phyloP scores from a whole-genome alignment of 1,140 invertebrate species.

The Aporrectodea caliginosa region DNA sequence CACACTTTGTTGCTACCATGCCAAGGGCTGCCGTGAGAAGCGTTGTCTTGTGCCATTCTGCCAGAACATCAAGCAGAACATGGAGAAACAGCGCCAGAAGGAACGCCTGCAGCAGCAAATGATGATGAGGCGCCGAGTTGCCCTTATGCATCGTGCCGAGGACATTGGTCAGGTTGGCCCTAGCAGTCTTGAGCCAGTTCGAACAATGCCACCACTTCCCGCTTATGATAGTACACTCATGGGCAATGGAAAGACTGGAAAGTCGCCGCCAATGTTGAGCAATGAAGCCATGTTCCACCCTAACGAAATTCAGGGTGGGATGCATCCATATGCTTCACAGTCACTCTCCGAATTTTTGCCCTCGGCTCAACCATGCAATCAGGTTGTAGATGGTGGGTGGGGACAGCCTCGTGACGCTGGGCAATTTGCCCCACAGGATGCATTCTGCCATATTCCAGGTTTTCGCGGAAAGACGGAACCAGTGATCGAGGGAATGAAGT shows the following conservation, averaged over 20 bases:
- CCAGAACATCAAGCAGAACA: constrained; percentile 93
- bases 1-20: constrained; percentile 96
- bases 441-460: no score
- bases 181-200: background rate
- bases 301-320: no score
- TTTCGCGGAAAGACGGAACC: no score
- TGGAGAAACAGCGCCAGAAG: constrained; percentile 93
- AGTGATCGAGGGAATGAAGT: no score
- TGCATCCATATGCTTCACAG: no score
- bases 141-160: constrained; percentile 56
- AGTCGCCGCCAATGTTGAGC: background rate
- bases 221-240: no score
- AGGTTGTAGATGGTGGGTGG: no score
- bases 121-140: constrained; percentile 77
- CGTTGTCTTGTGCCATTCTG: constrained; percentile 99
- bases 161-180: background rate
- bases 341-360: no score
- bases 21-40: constrained; percentile 87
- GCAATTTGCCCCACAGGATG: no score
- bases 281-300: background rate
- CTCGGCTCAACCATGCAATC: no score
- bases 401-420: no score
- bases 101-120: constrained; percentile 84
- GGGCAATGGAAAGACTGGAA: background rate
- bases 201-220: no score